phyloP scores from a whole-genome alignment of 2,113 vertebrate genomes.

The Calidris pugnax region DNA sequence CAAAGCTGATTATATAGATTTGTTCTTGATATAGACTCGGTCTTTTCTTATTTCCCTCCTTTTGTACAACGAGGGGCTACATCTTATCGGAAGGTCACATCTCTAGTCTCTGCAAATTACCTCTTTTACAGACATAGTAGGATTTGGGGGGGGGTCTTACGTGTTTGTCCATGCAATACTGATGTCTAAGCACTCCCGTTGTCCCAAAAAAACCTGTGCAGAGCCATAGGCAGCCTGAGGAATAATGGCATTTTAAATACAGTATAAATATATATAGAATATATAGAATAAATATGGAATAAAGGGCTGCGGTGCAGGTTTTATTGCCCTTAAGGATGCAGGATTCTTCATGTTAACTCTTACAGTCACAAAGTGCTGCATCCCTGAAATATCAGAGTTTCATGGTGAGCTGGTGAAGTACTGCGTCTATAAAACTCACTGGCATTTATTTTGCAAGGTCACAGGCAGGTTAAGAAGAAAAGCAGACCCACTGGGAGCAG shows the following conservation, averaged over 20 bases:
- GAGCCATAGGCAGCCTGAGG: background rate
- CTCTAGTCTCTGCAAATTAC: background rate
- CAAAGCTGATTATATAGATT: background rate
- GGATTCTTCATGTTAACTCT: background rate
- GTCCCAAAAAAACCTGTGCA: background rate
- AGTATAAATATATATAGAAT: background rate
- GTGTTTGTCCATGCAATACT: background rate
- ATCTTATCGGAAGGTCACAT: accelerated
- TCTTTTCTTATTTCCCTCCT: background rate
- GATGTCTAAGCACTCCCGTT: background rate
- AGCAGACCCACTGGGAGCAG: background rate
- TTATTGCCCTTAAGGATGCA: background rate
- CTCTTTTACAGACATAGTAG: accelerated
- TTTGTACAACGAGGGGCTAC: background rate
- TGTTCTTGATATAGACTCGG: background rate
- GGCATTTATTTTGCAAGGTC: background rate
- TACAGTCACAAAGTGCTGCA: background rate
- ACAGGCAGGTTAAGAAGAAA: background rate
- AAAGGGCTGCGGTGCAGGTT: background rate
- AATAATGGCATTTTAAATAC: accelerated
- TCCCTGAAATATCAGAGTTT: background rate
- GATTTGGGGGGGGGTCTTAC: background rate
- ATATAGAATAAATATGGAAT: background rate
- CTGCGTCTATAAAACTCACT: background rate
- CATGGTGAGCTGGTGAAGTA: background rate